Conservation (phyloP, 2,888 invertebrate genomes). For the Hirtodrosophila confusa region DNA sequence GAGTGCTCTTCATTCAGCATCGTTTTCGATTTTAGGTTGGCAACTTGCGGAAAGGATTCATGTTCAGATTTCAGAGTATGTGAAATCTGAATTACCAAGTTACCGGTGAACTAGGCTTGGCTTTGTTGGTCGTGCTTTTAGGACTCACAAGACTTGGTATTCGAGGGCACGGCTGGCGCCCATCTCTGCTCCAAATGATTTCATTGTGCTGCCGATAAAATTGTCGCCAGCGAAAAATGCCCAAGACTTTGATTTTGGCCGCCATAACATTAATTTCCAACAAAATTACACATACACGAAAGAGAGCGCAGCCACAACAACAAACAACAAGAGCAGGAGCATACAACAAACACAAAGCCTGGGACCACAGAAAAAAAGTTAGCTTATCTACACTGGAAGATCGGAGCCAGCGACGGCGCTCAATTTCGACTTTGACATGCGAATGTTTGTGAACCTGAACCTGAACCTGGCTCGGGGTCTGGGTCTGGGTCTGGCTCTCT, state of each 20-base stretch:
- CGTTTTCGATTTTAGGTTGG: too few relatives aligned
- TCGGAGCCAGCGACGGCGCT: conserved; percentile 57
- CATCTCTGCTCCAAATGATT: conserved; percentile 57
- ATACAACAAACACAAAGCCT: conserved; percentile 24
- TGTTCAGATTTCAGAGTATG: too few relatives aligned
- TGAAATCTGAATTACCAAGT: too few relatives aligned
- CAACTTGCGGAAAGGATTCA: too few relatives aligned
- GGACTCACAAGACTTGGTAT: not conserved
- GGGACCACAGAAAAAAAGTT: conserved; percentile 49
- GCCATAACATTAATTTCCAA: conserved; percentile 78
- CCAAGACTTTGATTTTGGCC: conserved; percentile 81
- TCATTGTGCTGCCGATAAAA: conserved; percentile 81
- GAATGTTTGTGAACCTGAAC: conserved; percentile 54
- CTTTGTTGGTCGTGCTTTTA: not conserved
- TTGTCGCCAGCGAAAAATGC: conserved; percentile 81
- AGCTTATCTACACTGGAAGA: conserved; percentile 76
- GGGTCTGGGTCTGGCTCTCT: conserved; percentile 15
- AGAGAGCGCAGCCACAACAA: conserved; percentile 14
- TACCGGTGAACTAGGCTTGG: too few relatives aligned
- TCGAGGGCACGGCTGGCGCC: conserved; percentile 17
- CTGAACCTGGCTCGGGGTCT: conserved; percentile 18
- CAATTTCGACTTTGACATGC: conserved; percentile 47
- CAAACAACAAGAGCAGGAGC: conserved; percentile 29
- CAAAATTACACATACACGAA: conserved; percentile 67
- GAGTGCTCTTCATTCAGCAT: too few relatives aligned